Conservation (phyloP, 1,140 invertebrate genomes). For the Goniozus legneri region DNA sequence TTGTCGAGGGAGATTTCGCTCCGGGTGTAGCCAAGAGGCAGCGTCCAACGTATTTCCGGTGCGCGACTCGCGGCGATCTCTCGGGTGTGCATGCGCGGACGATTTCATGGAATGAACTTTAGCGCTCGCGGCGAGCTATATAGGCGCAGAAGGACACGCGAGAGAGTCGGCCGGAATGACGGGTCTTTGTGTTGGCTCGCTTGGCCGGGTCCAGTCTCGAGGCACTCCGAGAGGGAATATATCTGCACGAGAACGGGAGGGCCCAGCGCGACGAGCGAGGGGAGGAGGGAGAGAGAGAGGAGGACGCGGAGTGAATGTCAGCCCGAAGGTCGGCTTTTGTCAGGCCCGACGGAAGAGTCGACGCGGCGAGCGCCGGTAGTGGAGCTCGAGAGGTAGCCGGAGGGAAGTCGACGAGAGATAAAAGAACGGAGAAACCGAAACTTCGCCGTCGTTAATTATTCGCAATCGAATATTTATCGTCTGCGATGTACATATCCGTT, state of each 20-base stretch:
- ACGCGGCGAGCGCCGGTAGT: neutral
- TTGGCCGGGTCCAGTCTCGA: conserved; percentile 15
- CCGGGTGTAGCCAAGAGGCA: too few relatives aligned
- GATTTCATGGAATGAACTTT: neutral
- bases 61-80: too few relatives aligned
- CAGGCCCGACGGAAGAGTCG: conserved; percentile 23
- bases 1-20: too few relatives aligned
- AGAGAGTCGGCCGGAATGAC: conserved; percentile 34
- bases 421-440: neutral
- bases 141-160: conserved; percentile 22
- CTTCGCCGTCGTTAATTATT: neutral
- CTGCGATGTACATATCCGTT: too few relatives aligned
- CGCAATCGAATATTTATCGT: too few relatives aligned
- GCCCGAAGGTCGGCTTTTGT: conserved; percentile 55
- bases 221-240: conserved; percentile 18
- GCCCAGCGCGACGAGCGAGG: neutral
- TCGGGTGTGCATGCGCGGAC: too few relatives aligned
- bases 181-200: conserved; percentile 37
- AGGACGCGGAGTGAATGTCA: conserved; percentile 48
- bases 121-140: neutral
- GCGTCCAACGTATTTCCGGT: too few relatives aligned
- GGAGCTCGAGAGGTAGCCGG: neutral
- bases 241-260: conserved; percentile 20
- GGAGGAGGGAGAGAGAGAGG: neutral
- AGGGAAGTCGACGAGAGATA: conserved; percentile 1